Conservation (phyloP, 1,140 invertebrate genomes). For the Zaprionus davidi region DNA sequence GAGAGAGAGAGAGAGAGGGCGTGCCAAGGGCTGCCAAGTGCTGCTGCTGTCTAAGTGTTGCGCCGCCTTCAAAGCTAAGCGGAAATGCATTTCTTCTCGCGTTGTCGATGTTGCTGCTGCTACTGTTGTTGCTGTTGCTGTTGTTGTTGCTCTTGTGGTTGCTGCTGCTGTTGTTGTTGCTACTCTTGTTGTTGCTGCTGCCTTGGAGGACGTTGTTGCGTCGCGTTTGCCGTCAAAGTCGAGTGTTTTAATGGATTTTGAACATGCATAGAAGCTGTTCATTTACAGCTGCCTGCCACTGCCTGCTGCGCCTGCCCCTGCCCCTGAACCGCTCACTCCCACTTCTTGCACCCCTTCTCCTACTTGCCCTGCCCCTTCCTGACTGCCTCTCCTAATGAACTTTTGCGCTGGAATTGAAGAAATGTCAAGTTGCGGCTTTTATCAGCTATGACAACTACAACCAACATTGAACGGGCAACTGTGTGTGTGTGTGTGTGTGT, state of each 20-base stretch:
- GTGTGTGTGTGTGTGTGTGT: too few relatives aligned
- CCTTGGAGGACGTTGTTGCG: conserved; percentile 50
- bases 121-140: too few relatives aligned
- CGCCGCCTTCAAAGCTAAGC: conserved; percentile 73
- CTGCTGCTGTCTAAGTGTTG: conserved; percentile 66
- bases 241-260: conserved; percentile 81
- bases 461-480: not conserved
- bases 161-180: too few relatives aligned
- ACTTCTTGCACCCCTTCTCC: too few relatives aligned
- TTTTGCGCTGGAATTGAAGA: conserved; percentile 41
- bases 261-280: conserved; percentile 49
- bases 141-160: too few relatives aligned
- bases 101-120: conserved; percentile 1
- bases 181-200: not conserved
- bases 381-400: conserved; percentile 37
- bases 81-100: conserved; percentile 69
- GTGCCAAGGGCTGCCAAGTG: conserved; percentile 45
- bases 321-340: too few relatives aligned
- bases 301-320: not conserved
- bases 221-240: conserved; percentile 62
- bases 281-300: conserved; percentile 23
- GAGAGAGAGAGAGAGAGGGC: not conserved
- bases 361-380: not conserved
- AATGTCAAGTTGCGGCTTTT: conserved; percentile 66
- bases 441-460: conserved; percentile 3